Evolutionary conservation across 2,888 invertebrate species (phyloP).

Genomic region (Sinhomidia bicolor): DNA sequence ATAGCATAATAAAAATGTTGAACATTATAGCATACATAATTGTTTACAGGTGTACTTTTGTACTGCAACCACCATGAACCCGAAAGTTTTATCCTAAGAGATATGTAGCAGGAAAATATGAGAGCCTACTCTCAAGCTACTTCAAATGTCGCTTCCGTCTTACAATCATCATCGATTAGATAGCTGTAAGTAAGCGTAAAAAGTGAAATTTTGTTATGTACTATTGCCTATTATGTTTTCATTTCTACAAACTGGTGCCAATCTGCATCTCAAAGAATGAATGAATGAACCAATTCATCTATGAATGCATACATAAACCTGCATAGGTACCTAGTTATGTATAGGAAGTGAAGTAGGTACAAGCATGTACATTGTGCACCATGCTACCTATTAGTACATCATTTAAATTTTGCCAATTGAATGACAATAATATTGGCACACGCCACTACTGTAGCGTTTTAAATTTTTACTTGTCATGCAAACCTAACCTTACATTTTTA

Average conservation of each 20-base stretch:
- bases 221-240: no score
- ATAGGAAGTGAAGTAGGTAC: no score
- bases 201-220: conserved; percentile 19
- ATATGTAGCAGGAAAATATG: no score
- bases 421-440: neutral
- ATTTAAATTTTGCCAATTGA: neutral
- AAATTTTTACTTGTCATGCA: neutral
- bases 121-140: neutral
- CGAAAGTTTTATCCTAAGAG: neutral
- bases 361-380: no score
- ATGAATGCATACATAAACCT: no score
- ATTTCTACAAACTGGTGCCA: no score
- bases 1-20: neutral
- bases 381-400: no score
- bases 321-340: no score
- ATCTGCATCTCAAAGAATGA: no score
- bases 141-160: conserved; percentile 10
- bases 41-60: conserved; percentile 2
- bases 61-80: neutral
- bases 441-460: neutral
- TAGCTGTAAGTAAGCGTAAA: conserved; percentile 29
- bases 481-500: neutral
- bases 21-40: neutral
- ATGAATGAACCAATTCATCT: no score
- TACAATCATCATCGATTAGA: conserved; percentile 6